Conservation (phyloP, 2,797 vertebrate species). For the Helostoma temminkii region DNA sequence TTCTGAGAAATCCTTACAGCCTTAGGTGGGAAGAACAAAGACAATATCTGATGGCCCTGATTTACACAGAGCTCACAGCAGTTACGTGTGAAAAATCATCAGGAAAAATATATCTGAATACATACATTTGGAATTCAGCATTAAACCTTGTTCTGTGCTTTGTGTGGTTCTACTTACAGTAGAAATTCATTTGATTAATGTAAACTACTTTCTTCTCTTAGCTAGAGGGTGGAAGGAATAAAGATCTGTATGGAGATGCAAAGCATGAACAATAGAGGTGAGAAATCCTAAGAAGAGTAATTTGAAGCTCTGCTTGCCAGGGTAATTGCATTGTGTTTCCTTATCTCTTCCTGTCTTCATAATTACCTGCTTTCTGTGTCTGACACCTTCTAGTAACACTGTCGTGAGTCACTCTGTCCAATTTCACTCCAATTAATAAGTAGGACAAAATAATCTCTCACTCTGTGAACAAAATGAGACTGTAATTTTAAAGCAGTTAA, state of each 20-base stretch:
- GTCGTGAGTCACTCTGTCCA: constrained; percentile 78
- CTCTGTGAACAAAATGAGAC: constrained; percentile 58
- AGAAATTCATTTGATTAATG: constrained; percentile 70
- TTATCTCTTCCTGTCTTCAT: constrained; percentile 82
- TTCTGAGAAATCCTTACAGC: constrained; percentile 25
- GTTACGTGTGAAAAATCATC: constrained; percentile 27
- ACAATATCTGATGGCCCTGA: constrained; percentile 38
- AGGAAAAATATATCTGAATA: constrained; percentile 47
- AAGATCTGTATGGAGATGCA: constrained; percentile 78
- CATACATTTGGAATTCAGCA: constrained; percentile 47
- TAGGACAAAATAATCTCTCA: constrained; percentile 75
- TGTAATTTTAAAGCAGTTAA: constrained; percentile 62
- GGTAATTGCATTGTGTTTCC: constrained; percentile 85
- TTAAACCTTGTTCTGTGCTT: constrained; percentile 13
- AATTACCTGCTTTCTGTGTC: constrained; percentile 86
- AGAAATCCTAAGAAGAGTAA: constrained; percentile 80
- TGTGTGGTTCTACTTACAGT: constrained; percentile 44
- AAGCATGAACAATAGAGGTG: constrained; percentile 80
- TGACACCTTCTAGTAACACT: constrained; percentile 80
- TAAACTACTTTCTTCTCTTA: constrained; percentile 49
- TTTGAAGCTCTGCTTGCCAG: constrained; percentile 82
- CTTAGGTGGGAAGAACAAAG: constrained; percentile 23
- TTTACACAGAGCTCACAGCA: constrained; percentile 47
- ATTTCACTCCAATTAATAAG: constrained; percentile 83
- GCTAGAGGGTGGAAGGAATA: constrained; percentile 59